Conservation (phyloP, 2,888 invertebrate genomes). For the Tillus elongatus region DNA sequence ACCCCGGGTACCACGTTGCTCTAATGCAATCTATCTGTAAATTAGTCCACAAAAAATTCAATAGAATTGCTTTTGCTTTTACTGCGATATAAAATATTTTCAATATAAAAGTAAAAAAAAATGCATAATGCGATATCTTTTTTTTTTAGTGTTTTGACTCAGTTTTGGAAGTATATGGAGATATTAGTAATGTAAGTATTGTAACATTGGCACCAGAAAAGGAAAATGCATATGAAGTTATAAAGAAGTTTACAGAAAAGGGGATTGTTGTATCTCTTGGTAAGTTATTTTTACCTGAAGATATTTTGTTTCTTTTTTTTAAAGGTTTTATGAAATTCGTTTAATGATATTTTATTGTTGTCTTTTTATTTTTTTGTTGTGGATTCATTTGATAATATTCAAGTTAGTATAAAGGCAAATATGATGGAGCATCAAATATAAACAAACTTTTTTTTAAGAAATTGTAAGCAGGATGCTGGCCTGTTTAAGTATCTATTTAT, state of each 20-base stretch:
- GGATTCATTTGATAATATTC: background rate
- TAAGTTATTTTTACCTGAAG: slow-evolving; percentile 31
- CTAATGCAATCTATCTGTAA: too few species aligned
- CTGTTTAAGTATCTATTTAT: too few species aligned
- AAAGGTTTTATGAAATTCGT: background rate
- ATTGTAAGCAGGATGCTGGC: too few species aligned
- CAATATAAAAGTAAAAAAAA: too few species aligned
- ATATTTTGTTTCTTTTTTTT: background rate
- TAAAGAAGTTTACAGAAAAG: slow-evolving; percentile 52
- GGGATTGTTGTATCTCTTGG: slow-evolving; percentile 73
- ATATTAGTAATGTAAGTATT: slow-evolving; percentile 70
- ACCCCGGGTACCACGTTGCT: too few species aligned
- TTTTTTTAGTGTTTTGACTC: slow-evolving; percentile 58
- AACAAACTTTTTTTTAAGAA: too few species aligned
- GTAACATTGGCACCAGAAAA: slow-evolving; percentile 93
- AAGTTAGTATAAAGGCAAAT: too few species aligned
- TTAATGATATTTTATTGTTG: background rate
- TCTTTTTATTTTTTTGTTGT: background rate
- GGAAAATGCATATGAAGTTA: slow-evolving; percentile 58
- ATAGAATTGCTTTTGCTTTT: too few species aligned
- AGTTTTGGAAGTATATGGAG: slow-evolving; percentile 64
- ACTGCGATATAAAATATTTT: too few species aligned
- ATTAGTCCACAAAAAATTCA: too few species aligned
- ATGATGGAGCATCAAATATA: too few species aligned
- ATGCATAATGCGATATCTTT: too few species aligned